phyloP scores from a whole-genome alignment of 2,888 invertebrate genomes.

The Leptothorax acervorum region DNA sequence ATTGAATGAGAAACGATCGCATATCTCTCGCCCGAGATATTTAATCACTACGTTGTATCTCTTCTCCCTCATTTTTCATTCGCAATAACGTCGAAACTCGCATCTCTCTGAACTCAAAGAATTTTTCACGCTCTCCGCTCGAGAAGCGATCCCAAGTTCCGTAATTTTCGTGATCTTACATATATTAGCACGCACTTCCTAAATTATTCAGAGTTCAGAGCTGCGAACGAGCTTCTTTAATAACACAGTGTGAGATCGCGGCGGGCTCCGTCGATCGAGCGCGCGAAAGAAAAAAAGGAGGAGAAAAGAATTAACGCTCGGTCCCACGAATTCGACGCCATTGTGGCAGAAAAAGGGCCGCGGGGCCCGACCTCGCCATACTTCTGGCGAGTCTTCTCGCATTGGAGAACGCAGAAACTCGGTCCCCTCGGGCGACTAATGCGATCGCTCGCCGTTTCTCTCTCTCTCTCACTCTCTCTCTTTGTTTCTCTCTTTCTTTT shows the following conservation, averaged over 20 bases:
- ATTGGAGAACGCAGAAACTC: conserved; percentile 49
- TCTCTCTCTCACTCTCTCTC: not conserved
- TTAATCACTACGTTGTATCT: conserved; percentile 14
- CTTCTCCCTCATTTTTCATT: conserved; percentile 21
- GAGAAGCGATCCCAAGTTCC: not conserved
- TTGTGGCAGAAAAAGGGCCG: conserved; percentile 38
- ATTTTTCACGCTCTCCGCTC: not conserved
- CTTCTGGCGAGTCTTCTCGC: conserved; percentile 51
- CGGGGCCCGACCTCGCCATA: conserved; percentile 54
- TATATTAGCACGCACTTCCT: not conserved
- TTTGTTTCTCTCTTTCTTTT: conserved; percentile 3
- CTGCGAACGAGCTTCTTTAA: not conserved
- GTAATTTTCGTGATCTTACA: not conserved
- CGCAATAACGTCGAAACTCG: conserved; percentile 2
- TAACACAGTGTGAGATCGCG: not conserved
- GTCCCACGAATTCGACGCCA: conserved; percentile 42
- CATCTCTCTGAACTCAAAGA: not conserved
- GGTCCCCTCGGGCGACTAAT: conserved; percentile 53
- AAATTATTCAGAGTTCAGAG: not conserved
- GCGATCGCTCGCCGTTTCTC: conserved; percentile 52
- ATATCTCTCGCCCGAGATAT: conserved; percentile 49
- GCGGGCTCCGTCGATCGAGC: too few species aligned
- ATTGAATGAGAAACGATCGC: conserved; percentile 52
- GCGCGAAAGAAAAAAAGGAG: not conserved
- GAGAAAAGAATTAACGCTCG: not conserved